These are phyloP conservation scores for Trogon surrucura DNA, from an alignment of 2,113 vertebrate species.

Conservation along the genomic window DNA sequence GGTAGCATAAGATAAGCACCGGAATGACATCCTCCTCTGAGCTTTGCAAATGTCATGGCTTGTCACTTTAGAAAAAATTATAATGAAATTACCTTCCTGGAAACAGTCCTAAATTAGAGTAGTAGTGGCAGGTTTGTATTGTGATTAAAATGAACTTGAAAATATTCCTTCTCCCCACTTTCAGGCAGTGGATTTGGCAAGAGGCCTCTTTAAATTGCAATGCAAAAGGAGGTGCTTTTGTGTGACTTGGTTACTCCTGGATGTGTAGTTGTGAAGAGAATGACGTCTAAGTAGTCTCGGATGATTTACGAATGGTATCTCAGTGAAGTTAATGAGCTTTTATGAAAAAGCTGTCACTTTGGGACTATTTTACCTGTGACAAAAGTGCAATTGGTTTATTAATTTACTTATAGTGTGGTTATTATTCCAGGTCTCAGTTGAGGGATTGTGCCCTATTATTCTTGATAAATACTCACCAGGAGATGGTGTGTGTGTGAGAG, in stretches of 20 bases:
- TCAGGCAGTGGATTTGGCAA: not conserved
- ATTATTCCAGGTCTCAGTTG: not conserved
- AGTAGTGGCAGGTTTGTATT: not conserved
- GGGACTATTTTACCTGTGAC: not conserved
- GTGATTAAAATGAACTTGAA: not conserved
- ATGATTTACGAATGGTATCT: not conserved
- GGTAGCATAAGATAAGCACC: not conserved
- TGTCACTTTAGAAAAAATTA: not conserved
- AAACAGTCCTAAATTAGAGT: not conserved
- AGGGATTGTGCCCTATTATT: not conserved
- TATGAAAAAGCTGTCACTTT: not conserved
- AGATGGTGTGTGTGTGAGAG: not conserved
- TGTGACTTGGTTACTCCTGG: not conserved
- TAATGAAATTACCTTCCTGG: not conserved
- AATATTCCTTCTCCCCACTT: not conserved
- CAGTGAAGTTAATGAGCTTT: slow-evolving; percentile 12
- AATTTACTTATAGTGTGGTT: not conserved
- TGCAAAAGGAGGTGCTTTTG: not conserved
- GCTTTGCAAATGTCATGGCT: not conserved
- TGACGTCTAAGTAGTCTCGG: not conserved
- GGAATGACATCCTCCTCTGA: not conserved
- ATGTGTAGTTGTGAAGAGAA: not conserved
- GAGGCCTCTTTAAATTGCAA: not conserved
- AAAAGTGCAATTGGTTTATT: not conserved
- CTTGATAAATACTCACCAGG: not conserved